Evolutionary conservation across 1,140 invertebrate genomes (phyloP), one percentile per base, ranked within the genome.

Genomic region (Neodiprion fabricii): DNA sequence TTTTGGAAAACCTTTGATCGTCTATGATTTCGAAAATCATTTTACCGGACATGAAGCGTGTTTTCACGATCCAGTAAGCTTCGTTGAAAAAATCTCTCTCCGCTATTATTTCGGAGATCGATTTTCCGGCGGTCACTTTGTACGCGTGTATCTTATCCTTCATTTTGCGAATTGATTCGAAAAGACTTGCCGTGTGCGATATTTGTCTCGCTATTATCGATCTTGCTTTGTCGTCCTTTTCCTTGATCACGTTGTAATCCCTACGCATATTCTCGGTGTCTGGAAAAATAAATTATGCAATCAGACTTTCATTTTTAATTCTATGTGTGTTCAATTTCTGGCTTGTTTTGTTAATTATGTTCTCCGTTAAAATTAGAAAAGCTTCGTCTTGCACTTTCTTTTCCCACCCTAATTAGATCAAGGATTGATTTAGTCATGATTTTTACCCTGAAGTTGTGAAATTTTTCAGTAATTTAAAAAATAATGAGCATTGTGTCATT

Each of bases 191-290:
- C 9, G 76, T 82, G 10, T 75, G 77, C 12, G 72, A 47, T n/a
- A 78, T 74, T 74, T 87, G 84, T 7, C 67, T 48, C 1, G 49
- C 48, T 68, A 87, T 87, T 1, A 81, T 75, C 72, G 72, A 70
- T 61, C 78, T 76, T 50, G 86, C 82, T 12, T 76, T 71, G 0
- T 80, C 74, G 72, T 87, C 82, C 67, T 84, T 86, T n/a, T 66
- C 74, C 65, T 79, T 81, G 8, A 85, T 74, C 0, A 40, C 48
- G 9, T 83, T 76, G 48, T 84, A 87, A 23, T 48, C 69, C 68
- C 82, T 80, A 28, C 78, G 75, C 7, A 79, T 78, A 66, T 80
- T 11, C 28, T 78, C 72, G 0, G 78, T 83, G 70, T 67, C 82
- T 83, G 48, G 28, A 71, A 49, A 76, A 49, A 17, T 69, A 71